Percentiles rank a stretch among this genome's conserved stretches.
Evolutionary conservation across 1,140 invertebrate species (phyloP).

Genomic region (Caenorhabditis briggsae): DNA sequence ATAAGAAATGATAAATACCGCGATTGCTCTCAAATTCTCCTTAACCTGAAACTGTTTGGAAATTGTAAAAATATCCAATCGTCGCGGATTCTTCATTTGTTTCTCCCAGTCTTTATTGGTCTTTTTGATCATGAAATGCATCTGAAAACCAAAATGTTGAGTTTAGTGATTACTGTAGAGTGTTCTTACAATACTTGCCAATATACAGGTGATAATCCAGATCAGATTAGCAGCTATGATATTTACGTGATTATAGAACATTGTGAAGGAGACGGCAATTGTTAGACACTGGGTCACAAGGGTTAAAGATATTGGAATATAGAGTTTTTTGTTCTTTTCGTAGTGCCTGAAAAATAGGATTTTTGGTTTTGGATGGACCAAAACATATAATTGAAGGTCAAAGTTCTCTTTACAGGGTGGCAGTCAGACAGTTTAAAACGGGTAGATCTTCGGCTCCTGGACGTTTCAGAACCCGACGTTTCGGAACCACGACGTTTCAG

Average conservation of each 20-base stretch:
- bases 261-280: not conserved
- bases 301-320: not conserved
- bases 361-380: not conserved
- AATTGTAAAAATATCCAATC: not conserved
- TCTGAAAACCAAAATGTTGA: not conserved
- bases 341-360: not conserved
- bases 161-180: not conserved
- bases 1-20: not conserved
- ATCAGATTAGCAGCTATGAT: not conserved
- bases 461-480: no score
- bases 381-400: no score
- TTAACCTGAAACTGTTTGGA: conserved; percentile 5
- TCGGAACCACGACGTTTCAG: no score
- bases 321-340: not conserved
- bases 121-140: not conserved
- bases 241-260: not conserved
- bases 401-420: no score
- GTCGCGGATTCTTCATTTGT: not conserved
- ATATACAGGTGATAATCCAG: not conserved
- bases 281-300: not conserved
- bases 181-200: not conserved
- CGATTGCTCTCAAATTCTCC: not conserved
- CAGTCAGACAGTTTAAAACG: no score
- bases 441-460: no score
- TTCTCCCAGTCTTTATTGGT: not conserved